phyloP scores from a whole-genome alignment of 2,797 vertebrate genomes.

The Sebastes aleutianus region DNA sequence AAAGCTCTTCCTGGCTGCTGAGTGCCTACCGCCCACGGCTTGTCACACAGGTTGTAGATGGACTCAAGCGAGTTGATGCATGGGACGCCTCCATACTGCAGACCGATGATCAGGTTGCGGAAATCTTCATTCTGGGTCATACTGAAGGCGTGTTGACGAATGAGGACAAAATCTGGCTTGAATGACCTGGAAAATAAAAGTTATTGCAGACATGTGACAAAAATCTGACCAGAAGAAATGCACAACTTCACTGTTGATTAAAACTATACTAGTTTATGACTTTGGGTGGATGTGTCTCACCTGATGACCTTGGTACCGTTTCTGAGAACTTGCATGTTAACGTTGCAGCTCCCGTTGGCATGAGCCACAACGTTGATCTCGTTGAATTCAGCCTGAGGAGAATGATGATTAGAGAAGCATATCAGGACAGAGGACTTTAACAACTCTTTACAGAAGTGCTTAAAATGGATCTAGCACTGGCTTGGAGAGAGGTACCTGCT shows the following conservation, averaged over 20 bases:
- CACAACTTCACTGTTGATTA: not conserved
- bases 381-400: constrained; percentile 91
- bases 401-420: not conserved
- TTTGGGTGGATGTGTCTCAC: constrained; percentile 75
- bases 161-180: constrained; percentile 94
- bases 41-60: constrained; percentile 98
- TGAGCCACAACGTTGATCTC: constrained; percentile 96
- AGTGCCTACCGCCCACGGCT: constrained; percentile 94
- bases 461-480: constrained; percentile 8
- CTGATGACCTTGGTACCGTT: constrained; percentile 92
- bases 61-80: constrained; percentile 95
- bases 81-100: constrained; percentile 93
- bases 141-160: constrained; percentile 95
- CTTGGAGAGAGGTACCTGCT: constrained; percentile 86
- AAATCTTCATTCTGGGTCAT: constrained; percentile 98
- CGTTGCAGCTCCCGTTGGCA: constrained; percentile 90
- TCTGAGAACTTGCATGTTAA: constrained; percentile 91
- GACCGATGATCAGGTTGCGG: constrained; percentile 93
- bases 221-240: not conserved
- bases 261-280: not conserved
- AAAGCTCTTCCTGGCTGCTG: not conserved
- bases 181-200: constrained; percentile 86
- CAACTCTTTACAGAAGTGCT: not conserved
- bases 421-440: constrained; percentile 6
- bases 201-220: not conserved